These are phyloP conservation scores for Trissolcus brochymenae DNA, from an alignment of 2,888 invertebrate genomes.

Conservation along the genomic window DNA sequence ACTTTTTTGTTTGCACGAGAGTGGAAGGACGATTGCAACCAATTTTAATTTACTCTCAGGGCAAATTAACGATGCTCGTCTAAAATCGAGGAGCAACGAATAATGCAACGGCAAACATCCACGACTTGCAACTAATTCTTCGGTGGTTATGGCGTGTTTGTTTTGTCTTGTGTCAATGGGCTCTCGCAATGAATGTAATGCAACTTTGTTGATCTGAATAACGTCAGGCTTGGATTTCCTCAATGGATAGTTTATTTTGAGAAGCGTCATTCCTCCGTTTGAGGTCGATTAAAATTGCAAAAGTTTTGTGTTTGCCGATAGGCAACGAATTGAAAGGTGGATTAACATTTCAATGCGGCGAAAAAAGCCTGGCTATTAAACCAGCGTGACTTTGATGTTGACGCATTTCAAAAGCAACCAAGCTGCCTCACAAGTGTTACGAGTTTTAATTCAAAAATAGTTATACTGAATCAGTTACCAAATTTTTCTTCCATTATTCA, in stretches of 20 bases:
- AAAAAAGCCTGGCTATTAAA: constrained; percentile 18
- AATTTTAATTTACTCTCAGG: constrained; percentile 21
- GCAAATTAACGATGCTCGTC: constrained; percentile 12
- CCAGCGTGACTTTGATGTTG: constrained; percentile 31
- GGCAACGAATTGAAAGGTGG: background rate
- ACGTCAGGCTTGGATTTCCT: constrained; percentile 13
- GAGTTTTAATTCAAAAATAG: too few species aligned
- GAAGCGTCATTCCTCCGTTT: background rate
- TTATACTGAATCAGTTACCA: too few species aligned
- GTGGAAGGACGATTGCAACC: too few species aligned
- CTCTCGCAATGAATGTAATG: constrained; percentile 21
- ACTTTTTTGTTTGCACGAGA: too few species aligned
- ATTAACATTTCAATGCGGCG: constrained; percentile 23
- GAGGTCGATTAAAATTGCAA: constrained; percentile 11
- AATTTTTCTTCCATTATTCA: too few species aligned
- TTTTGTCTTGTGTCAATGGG: constrained; percentile 18
- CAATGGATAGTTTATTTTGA: too few species aligned
- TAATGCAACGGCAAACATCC: constrained; percentile 25
- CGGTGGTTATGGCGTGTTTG: constrained; percentile 8
- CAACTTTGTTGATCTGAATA: constrained; percentile 30
- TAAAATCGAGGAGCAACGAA: constrained; percentile 14
- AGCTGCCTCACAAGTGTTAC: too few species aligned
- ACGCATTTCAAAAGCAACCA: too few species aligned
- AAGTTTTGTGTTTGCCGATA: constrained; percentile 15
- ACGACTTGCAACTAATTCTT: constrained; percentile 10